Evolutionary conservation across 2,113 vertebrate genomes (phyloP), one percentile per base, ranked within the genome.

Genomic region (Oxyruncus cristatus): DNA sequence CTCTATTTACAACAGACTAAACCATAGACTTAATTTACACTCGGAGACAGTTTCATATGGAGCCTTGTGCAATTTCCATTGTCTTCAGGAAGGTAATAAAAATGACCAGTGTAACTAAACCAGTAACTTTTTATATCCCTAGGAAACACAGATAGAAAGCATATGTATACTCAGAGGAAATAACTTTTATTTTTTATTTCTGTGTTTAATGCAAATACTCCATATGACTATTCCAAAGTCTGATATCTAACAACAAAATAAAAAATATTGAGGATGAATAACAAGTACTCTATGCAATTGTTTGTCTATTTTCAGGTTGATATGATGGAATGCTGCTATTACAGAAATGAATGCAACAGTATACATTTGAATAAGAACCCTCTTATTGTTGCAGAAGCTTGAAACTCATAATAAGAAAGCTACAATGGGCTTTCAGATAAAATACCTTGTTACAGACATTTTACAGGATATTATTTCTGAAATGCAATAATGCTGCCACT

Each of bases 321-420:
- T 96, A 92, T 91, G 94, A 97, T 96, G 72, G 83, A 96, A 96
- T 97, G 82, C 72, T 97, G 68, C 96, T 96, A 97, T 97, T 98
- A 94, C 71, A 93, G 75, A 66, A 92, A 93, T 77, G 88, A 97
- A 94, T 92, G 46, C 90, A 95, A 96, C 89, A 84, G 89, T 94
- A 79, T 85, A 79, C 93, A 97, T 97, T 96, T 97, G 95, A 98
- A 97, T 97, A 97, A 93, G 88, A 97, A 83, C 68, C 83, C 52
- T 89, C 92, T 96, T 92, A 96, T 92, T 97, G 85, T 92, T 90
- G 68, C 49, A 76, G 81, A 88, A 96, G 85, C 94, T 90, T 96
- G 84, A 94, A 92, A 96, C 35, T 94, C 89, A 78, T 77, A 97
- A 97, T 96, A 97, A 97, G 85, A 91, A 94, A 91, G 39, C 53